A percentile compares a stretch with the other conserved stretches of the same genome.
phyloP scores from a whole-genome alignment of 1,140 invertebrate species.

The Samia ricini region DNA sequence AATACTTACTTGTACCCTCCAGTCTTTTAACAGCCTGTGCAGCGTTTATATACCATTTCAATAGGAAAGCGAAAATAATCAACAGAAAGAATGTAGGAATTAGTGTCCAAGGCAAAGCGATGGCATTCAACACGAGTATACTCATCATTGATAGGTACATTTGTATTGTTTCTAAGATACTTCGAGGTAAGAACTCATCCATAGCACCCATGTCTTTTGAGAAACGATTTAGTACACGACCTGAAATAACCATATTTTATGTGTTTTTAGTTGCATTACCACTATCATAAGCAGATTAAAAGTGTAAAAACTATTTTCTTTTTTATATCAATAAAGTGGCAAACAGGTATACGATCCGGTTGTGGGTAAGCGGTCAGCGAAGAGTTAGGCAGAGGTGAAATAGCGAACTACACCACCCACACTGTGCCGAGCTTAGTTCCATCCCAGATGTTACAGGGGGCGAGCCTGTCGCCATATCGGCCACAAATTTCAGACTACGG shows the following conservation, averaged over 20 bases:
- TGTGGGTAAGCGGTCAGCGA: too few species aligned
- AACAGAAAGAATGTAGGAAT: conserved; percentile 82
- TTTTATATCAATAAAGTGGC: too few species aligned
- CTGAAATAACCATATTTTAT: conserved; percentile 49
- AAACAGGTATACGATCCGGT: too few species aligned
- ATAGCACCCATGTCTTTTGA: conserved; percentile 82
- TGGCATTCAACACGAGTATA: conserved; percentile 82
- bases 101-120: conserved; percentile 86
- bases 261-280: too few species aligned
- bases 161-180: conserved; percentile 87
- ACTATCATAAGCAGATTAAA: too few species aligned
- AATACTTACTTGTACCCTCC: conserved; percentile 73
- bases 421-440: too few species aligned
- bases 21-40: conserved; percentile 88
- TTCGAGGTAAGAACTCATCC: conserved; percentile 91
- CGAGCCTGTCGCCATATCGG: too few species aligned
- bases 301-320: too few species aligned
- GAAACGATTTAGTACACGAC: conserved; percentile 78
- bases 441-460: too few species aligned
- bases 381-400: too few species aligned
- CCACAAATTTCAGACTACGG: too few species aligned
- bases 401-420: too few species aligned
- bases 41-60: conserved; percentile 86
- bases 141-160: conserved; percentile 81
- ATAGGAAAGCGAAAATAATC: conserved; percentile 82